A percentile compares a stretch with the other conserved stretches of the same genome.
phyloP scores from a whole-genome alignment of 64 coral and sea anemone species.

The Stichodactyla mertensii region DNA sequence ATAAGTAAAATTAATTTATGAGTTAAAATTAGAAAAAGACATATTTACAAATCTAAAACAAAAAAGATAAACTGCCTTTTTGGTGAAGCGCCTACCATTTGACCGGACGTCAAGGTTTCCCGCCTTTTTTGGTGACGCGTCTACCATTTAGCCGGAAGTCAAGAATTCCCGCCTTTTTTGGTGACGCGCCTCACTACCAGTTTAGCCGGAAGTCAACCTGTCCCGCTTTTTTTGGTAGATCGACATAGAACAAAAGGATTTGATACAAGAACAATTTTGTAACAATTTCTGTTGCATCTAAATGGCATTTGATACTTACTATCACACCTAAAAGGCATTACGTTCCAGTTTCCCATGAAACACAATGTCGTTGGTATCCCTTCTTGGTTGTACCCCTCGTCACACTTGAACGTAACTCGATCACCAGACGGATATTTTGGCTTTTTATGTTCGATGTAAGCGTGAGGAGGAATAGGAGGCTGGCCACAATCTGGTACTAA shows the following conservation, averaged over 20 bases:
- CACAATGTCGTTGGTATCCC: slow-evolving; percentile 35
- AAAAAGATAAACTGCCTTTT: no score
- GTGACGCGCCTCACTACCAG: neutral
- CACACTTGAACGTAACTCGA: slow-evolving; percentile 51
- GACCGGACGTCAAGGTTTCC: neutral
- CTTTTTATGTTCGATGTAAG: slow-evolving; percentile 36
- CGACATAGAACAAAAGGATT: no score
- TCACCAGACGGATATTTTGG: slow-evolving; percentile 29
- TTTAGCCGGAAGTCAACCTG: neutral
- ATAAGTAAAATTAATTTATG: no score
- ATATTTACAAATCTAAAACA: no score
- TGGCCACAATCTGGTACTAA: slow-evolving; percentile 38
- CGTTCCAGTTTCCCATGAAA: slow-evolving; percentile 40
- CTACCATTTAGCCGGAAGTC: neutral
- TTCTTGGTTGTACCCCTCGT: slow-evolving; percentile 34
- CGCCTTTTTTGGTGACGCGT: neutral
- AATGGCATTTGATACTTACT: neutral
- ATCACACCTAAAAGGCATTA: slow-evolving; percentile 52
- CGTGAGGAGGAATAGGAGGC: slow-evolving; percentile 32
- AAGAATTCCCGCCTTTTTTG: neutral
- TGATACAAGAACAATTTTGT: no score
- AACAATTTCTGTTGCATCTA: neutral
- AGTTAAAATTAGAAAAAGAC: no score
- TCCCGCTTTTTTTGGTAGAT: no score
- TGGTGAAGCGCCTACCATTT: no score